Evolutionary conservation across 2,888 invertebrate genomes (phyloP), one percentile per base, ranked within the genome.

Genomic region (Cyaniris semiargus): DNA sequence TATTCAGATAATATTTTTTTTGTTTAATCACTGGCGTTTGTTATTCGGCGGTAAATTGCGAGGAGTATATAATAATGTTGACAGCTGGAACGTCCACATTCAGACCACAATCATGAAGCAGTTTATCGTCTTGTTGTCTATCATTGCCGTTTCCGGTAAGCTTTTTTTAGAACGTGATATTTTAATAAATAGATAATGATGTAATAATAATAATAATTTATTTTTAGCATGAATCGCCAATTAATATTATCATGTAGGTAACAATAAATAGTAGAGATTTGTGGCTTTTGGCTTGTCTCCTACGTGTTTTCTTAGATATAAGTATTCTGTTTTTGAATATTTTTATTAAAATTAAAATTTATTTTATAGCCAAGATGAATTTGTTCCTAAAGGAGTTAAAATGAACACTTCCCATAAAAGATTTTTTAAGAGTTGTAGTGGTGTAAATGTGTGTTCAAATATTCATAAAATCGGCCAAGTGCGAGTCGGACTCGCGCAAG

Each of bases 141-240:
- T 74, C 1, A 74, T 74, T 8, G 74, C 74, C 13, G 53, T 27
- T 27, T 27, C 48, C 27, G 44, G 74, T 74, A 74, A 74, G 74
- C 23, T 23, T 18, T 15, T n/a, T 71, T 38, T 1, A 27, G 15
- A 31, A 27, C 66, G 15, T 66, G 66, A 27, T 66, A 27, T 66
- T 66, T 23, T 66, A 66, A 27, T 13, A 66, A 27, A 27, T 66
- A 27, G 5, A 15, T 27, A 27, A 1, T 21, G n/a, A 60, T 23
- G 10, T 60, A 60, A 7, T 34, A 34, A 34, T 34, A 6, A 34
- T 34, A n/a, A 48, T 48, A 13, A 48, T 13, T 48, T 48, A 53
- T 53, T 53, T 48, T 48, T 15, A 4, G 15, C 48, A 15, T 4
- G 15, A 15, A 4, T 15, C 15, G 48, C 13, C 15, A 48, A 48